Evolutionary conservation across 2,888 invertebrate genomes (phyloP), one percentile per base, ranked within the genome.

Genomic region (Mongoloraphidia duomilia): DNA sequence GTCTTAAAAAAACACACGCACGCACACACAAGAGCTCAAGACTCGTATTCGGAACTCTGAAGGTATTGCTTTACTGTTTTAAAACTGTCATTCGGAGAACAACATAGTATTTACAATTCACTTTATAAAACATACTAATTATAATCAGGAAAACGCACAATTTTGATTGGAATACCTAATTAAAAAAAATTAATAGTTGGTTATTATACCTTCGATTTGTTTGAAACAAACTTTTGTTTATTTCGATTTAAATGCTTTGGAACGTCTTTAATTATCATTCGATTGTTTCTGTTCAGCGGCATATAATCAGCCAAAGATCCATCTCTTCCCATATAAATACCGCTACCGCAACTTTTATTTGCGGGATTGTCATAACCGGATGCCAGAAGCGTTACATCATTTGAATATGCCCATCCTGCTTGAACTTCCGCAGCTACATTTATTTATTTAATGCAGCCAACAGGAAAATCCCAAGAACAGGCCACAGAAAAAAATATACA

Each of bases 391-490:
- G 59, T 60, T 8, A 60, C 54, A 34, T 58, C 57, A 10, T 55
- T 54, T 14, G 55, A 55, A 37, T 53, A 54, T 5, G 59, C 57
- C 53, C 58, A 61, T 2, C 59, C 61, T 42, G 54, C 56, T 51
- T 60, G 59, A 8, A 57, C 46, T 37, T 58, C 55, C 17, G 58
- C 42, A 39, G 56, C 61, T 60, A 38, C 14, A 57, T n/a, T n/a
- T n/a, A 56, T 34, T 26, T 13, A 44, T 34, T 45, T 35, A 37
- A 35, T 12, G 17, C 14, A 45, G 13, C 11, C n/a, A n/a, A n/a
- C n/a, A n/a, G n/a, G n/a, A n/a, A n/a, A n/a, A n/a, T n/a, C n/a
- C n/a, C n/a, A n/a, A n/a, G n/a, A n/a, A n/a, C n/a, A n/a, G n/a
- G n/a, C n/a, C n/a, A n/a, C n/a, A n/a, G n/a, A n/a, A n/a, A n/a